Percentiles rank a stretch among this genome's conserved stretches.
phyloP scores from a whole-genome alignment of 2,113 vertebrate species.

The Carassius gibelio region DNA sequence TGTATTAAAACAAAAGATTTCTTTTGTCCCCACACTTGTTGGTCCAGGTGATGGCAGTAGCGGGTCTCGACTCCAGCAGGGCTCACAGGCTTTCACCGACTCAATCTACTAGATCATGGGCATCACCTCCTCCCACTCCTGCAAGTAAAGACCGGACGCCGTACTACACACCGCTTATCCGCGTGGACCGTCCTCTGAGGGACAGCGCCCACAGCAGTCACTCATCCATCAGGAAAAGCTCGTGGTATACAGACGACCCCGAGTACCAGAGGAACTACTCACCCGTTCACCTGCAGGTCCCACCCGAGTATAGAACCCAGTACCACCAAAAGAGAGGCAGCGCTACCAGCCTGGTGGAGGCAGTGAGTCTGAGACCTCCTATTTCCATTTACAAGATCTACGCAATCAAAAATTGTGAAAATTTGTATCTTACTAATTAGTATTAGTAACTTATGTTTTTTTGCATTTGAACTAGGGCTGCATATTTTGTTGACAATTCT shows the following conservation, averaged over 20 bases:
- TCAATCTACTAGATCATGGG: constrained; percentile 94
- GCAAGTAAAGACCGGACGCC: constrained; percentile 85
- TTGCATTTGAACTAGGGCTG: too few species aligned
- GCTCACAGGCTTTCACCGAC: constrained; percentile 91
- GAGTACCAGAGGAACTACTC: constrained; percentile 88
- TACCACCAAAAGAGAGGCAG: constrained; percentile 96
- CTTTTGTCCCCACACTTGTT: not conserved
- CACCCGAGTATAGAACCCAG: constrained; percentile 86
- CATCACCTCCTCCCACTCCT: constrained; percentile 93
- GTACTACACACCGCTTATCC: constrained; percentile 92
- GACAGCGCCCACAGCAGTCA: constrained; percentile 85
- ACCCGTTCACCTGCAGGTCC: constrained; percentile 90
- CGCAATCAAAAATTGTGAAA: too few species aligned
- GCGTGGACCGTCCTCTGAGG: constrained; percentile 86
- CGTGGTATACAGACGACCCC: constrained; percentile 95
- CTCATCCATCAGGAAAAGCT: constrained; percentile 89
- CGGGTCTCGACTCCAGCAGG: constrained; percentile 94
- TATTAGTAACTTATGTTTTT: too few species aligned
- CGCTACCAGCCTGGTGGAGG: constrained; percentile 94
- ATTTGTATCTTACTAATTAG: too few species aligned
- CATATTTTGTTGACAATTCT: too few species aligned
- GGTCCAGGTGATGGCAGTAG: constrained; percentile 94
- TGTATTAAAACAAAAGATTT: not conserved
- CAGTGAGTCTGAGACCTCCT: constrained; percentile 76
- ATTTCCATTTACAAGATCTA: not conserved